Evolutionary conservation across 2,888 invertebrate genomes (phyloP).

Genomic region (Aradus depressus): DNA sequence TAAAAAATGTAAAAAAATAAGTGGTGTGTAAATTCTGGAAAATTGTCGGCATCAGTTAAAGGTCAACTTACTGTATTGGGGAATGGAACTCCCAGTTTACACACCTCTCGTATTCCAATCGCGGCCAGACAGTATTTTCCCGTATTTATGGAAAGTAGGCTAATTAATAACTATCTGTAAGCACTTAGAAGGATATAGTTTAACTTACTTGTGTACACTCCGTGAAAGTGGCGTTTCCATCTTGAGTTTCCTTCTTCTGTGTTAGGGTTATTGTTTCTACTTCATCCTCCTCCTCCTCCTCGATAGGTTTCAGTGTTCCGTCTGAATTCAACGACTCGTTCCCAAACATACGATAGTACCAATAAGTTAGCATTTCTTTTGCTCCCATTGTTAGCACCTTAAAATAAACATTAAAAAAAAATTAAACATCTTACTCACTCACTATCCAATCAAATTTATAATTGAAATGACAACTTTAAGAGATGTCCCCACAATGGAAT

Average conservation of each 20-base stretch:
- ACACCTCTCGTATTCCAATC: too few relatives aligned
- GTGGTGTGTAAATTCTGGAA: too few relatives aligned
- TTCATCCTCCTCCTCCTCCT: constrained; percentile 30
- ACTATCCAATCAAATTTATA: not conserved
- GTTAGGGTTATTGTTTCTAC: constrained; percentile 29
- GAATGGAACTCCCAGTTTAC: too few relatives aligned
- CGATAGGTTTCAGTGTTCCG: constrained; percentile 25
- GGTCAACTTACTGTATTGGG: too few relatives aligned
- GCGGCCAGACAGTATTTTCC: too few relatives aligned
- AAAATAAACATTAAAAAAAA: constrained; percentile 14
- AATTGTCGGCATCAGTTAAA: too few relatives aligned
- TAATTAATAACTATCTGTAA: too few relatives aligned
- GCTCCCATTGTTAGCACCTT: constrained; percentile 25
- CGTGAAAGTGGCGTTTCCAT: constrained; percentile 28
- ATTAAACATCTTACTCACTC: too few relatives aligned
- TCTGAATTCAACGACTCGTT: constrained; percentile 19
- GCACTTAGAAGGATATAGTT: too few relatives aligned
- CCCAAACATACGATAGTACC: constrained; percentile 23
- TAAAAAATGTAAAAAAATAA: too few relatives aligned
- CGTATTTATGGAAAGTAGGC: too few relatives aligned
- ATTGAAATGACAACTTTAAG: not conserved
- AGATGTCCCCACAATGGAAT: not conserved
- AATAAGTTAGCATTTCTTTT: constrained; percentile 24
- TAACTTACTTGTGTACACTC: constrained; percentile 27
- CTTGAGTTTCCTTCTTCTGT: constrained; percentile 32